Base-by-base conservation (phyloP, 2,888 invertebrate genomes). In the Tenthredo notha region DNA sequence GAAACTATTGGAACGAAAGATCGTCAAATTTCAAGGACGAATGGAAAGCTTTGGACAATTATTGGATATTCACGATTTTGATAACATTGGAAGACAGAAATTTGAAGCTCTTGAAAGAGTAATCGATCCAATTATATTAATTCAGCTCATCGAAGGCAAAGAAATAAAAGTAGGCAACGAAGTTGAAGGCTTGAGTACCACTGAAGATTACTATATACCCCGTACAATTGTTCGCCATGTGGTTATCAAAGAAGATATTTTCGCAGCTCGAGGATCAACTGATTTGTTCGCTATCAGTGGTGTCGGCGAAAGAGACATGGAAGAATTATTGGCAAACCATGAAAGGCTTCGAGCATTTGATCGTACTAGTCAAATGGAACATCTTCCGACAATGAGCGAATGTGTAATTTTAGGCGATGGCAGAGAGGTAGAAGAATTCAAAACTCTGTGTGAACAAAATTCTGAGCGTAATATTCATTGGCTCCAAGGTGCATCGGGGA, bases 21-120 rank as follows among this genome's bases (percentile, higher is more conserved):
- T 75, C 25, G n/a, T 75, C 29, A 47, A 50, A 15, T 75, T 75
- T 47, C 75, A 50, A 75, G 75, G 50, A 29, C 75, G 10, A 50
- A 25, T 15, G 5, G 21, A 40, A 72, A 75, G 50, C 21, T 75
- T 47, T 7, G 50, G 21, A 29, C 18, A 29, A 7, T 75, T 75
- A 50, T 25, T 75, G 7, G 15, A 25, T 6, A 75, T 50, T 29
- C 15, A 25, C 29, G 21, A 50, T 29, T 21, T 75, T 5, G 75
- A 50, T 18, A 21, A 75, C 9, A 25, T 47, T 18, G 50, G 18
- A 10, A 7, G 4, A 15, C 15, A 50, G 10, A 50, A 47, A 10
- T 75, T 18, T 0, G 12, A 21, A 50, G 18, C 21, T 75, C 25
- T 21, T 37, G 12, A 37, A 40, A 25, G 15, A 50, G 25, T 75